A percentile compares a stretch with the other conserved stretches of the same genome.
These are phyloP conservation scores for Molossus molossus DNA, from an alignment of 2,797 vertebrate species.

Conservation along the genomic window DNA sequence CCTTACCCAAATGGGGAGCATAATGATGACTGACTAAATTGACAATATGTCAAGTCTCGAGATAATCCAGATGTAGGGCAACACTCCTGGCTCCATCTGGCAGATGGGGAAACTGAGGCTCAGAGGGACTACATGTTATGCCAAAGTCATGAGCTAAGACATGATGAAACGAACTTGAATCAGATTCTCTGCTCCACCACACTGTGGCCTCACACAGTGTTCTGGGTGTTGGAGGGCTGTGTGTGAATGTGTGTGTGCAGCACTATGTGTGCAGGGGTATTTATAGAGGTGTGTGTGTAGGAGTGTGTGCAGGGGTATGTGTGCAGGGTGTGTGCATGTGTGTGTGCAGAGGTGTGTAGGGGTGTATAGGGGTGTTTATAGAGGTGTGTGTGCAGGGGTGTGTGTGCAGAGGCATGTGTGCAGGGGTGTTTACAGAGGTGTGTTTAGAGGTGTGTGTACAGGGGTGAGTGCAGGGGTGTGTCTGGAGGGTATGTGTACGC, in stretches of 20 bases:
- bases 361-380: too few relatives aligned
- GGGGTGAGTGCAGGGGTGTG: neutral
- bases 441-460: neutral
- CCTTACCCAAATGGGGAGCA: neutral
- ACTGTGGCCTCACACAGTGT: accelerated
- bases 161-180: neutral
- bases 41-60: neutral
- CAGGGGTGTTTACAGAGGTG: accelerated
- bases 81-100: neutral
- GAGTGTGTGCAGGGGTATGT: neutral
- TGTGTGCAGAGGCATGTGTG: too few relatives aligned
- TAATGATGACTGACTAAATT: too few relatives aligned
- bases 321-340: neutral
- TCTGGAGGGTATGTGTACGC: neutral
- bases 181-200: neutral
- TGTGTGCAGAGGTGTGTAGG: neutral
- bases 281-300: neutral
- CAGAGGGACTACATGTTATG: neutral
- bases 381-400: neutral
- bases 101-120: neutral
- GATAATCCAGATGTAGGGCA: neutral
- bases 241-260: too few relatives aligned
- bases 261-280: too few relatives aligned
- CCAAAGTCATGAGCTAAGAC: neutral
- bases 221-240: neutral